These are phyloP conservation scores for Phylloscopus trochilus DNA, from an alignment of 2,113 vertebrate species.

Conservation along the genomic window DNA sequence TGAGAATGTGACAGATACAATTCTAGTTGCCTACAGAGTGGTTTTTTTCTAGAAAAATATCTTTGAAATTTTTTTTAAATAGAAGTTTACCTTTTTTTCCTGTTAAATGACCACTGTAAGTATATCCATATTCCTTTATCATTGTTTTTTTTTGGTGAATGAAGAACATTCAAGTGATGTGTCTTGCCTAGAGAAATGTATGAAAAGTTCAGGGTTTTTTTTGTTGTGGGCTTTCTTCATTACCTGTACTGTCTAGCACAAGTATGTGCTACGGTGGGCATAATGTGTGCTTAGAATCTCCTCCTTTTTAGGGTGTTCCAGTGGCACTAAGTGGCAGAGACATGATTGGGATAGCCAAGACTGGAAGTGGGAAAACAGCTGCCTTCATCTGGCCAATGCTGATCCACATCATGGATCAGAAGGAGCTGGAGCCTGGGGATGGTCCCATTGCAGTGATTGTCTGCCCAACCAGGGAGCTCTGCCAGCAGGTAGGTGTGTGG, in stretches of 20 bases:
- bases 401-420: slow-evolving; percentile 99
- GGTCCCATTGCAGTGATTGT: slow-evolving; percentile 96
- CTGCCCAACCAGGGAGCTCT: slow-evolving; percentile 95
- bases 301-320: slow-evolving; percentile 84
- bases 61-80: not conserved
- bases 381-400: slow-evolving; percentile 99
- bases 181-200: not conserved
- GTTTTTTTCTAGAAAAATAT: not conserved
- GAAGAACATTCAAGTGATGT: not conserved
- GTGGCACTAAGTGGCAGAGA: slow-evolving; percentile 95
- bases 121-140: not conserved
- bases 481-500: slow-evolving; percentile 85
- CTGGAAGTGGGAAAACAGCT: slow-evolving; percentile 96
- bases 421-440: slow-evolving; percentile 91
- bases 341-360: slow-evolving; percentile 99
- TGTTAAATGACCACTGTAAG: not conserved
- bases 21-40: not conserved
- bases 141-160: not conserved
- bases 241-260: not conserved
- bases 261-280: not conserved
- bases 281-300: not conserved
- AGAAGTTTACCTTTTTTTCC: not conserved
- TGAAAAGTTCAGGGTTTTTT: not conserved
- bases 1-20: not conserved
- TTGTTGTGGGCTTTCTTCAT: not conserved